These are phyloP conservation scores for Tanaodytes sp. DNA, from an alignment of 2,888 invertebrate genomes.

Conservation along the genomic window DNA sequence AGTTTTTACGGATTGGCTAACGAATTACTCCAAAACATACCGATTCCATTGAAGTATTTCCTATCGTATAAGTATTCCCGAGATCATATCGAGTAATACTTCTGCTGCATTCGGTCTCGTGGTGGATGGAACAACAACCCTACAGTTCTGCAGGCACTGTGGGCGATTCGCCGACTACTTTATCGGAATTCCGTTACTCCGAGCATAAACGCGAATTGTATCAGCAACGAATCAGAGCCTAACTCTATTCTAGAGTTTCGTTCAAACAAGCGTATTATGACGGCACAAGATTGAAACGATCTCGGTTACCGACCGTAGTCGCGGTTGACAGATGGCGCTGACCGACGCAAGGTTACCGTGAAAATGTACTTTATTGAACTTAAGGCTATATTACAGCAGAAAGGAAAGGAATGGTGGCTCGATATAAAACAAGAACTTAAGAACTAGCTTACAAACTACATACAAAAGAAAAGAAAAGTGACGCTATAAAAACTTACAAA, in stretches of 20 bases:
- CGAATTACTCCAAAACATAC: slow-evolving; percentile 11
- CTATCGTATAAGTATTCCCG: slow-evolving; percentile 19
- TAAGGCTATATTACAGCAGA: no score
- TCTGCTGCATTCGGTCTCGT: slow-evolving; percentile 26
- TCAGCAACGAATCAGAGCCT: not conserved
- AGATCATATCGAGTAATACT: slow-evolving; percentile 24
- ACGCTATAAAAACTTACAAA: no score
- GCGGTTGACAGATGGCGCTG: no score
- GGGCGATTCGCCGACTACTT: slow-evolving; percentile 5
- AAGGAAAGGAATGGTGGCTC: no score
- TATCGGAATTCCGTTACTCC: slow-evolving; percentile 54
- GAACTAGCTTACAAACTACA: no score
- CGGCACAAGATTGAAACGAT: no score
- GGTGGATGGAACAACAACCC: slow-evolving; percentile 13
- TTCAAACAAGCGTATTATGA: slow-evolving; percentile 6
- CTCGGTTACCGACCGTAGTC: no score
- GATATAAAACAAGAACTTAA: no score
- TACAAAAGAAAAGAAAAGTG: no score
- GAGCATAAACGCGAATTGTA: not conserved
- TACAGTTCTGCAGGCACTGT: slow-evolving; percentile 1
- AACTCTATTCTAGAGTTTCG: slow-evolving; percentile 15
- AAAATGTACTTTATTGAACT: no score
- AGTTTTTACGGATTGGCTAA: slow-evolving; percentile 13
- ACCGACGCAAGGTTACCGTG: no score
- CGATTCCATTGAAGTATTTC: slow-evolving; percentile 20